A percentile compares a stretch with the other conserved stretches of the same genome.
These are phyloP conservation scores for Tachyglossus aculeatus DNA, from an alignment of 2,797 vertebrate genomes.

Conservation along the genomic window DNA sequence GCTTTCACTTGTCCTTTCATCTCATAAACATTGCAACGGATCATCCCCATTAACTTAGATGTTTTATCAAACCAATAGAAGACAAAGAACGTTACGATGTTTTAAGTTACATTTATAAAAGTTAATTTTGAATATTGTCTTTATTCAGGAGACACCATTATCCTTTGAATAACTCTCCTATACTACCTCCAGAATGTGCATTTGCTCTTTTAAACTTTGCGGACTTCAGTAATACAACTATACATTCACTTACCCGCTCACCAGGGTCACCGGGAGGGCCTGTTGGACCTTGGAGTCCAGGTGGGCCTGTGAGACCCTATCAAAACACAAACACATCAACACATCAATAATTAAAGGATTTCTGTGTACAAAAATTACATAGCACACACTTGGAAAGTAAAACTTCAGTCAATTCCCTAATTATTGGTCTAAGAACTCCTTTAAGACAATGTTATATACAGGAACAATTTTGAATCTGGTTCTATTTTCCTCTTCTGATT, in stretches of 20 bases:
- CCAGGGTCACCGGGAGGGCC: conserved; percentile 91
- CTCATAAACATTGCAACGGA: too few relatives aligned
- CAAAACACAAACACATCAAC: conserved; percentile 61
- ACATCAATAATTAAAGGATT: neutral
- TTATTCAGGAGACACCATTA: neutral
- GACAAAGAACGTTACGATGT: neutral
- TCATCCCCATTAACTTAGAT: too few relatives aligned
- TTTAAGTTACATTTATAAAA: neutral
- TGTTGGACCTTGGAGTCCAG: conserved; percentile 90
- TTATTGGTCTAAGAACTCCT: neutral
- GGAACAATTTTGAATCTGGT: neutral
- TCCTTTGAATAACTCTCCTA: neutral
- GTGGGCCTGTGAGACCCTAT: conserved; percentile 93
- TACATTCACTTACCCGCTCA: conserved; percentile 85
- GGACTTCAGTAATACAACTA: neutral
- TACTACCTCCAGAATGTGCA: neutral
- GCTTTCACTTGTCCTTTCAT: too few relatives aligned
- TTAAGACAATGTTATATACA: neutral
- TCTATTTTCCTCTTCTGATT: neutral
- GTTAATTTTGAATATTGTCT: neutral
- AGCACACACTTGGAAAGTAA: too few relatives aligned
- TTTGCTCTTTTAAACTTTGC: neutral
- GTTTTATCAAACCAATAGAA: too few relatives aligned
- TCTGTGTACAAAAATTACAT: neutral
- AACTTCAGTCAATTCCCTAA: neutral